Evolutionary conservation across 2,113 vertebrate species (phyloP).

Genomic region (Sorex araneus): DNA sequence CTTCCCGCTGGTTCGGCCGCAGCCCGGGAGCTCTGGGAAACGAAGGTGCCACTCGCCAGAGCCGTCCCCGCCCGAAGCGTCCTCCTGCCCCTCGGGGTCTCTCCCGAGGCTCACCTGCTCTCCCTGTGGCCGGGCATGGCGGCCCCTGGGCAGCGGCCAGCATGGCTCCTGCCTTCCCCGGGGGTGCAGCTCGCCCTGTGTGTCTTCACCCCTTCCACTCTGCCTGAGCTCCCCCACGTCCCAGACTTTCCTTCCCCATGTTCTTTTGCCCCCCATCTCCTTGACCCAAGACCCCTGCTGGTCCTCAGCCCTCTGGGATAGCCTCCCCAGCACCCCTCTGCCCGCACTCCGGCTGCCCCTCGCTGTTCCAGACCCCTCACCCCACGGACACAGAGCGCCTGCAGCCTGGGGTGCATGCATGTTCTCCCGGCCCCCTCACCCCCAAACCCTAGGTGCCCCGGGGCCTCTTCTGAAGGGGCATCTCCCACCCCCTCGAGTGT

Average conservation of each 20-base stretch:
- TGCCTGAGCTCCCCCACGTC: neutral
- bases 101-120: neutral
- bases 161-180: no score
- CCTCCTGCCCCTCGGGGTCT: neutral
- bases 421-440: neutral
- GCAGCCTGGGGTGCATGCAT: neutral
- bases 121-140: no score
- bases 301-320: neutral
- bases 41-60: no score
- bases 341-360: neutral
- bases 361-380: fast-evolving
- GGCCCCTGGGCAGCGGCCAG: no score
- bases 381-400: neutral
- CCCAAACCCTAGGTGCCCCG: no score
- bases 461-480: no score
- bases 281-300: neutral
- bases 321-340: neutral
- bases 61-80: no score
- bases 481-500: neutral
- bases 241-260: fast-evolving
- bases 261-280: neutral
- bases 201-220: neutral
- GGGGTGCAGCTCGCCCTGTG: neutral
- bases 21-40: no score
- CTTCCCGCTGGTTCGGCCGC: no score